phyloP scores from a whole-genome alignment of 2,113 vertebrate species.

The Hemibagrus wyckioides region DNA sequence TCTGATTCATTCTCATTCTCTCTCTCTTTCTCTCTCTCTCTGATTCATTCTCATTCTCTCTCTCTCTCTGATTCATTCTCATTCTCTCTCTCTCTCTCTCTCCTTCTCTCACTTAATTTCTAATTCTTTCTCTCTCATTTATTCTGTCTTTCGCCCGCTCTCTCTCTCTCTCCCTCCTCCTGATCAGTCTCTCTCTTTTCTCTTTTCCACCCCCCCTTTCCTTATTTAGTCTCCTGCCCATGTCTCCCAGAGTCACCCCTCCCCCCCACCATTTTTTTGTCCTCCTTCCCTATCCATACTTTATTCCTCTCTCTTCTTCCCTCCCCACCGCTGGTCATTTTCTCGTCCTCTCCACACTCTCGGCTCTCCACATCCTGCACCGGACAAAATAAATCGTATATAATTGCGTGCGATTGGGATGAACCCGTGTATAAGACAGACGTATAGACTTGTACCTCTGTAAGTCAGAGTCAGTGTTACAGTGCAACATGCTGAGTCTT shows the following conservation, averaged over 20 bases:
- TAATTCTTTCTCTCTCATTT: not conserved
- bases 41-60: too few relatives aligned
- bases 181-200: constrained; percentile 12
- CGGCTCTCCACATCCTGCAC: constrained; percentile 2
- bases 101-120: too few relatives aligned
- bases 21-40: constrained; percentile 17
- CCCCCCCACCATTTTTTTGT: constrained; percentile 36
- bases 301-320: constrained; percentile 11
- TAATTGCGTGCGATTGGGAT: not conserved
- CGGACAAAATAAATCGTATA: not conserved
- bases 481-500: constrained; percentile 15
- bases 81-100: not conserved
- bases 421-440: not conserved
- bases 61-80: too few relatives aligned
- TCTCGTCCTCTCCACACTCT: constrained; percentile 18
- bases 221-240: not conserved
- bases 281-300: constrained; percentile 28
- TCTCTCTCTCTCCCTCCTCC: constrained; percentile 18
- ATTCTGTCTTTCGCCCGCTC: not conserved
- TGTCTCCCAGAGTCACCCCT: constrained; percentile 3
- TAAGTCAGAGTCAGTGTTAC: constrained; percentile 15
- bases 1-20: not conserved
- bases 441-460: not conserved
- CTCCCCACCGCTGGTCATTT: constrained; percentile 6
- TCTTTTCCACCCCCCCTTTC: not conserved